Evolutionary conservation across 2,797 vertebrate species (phyloP), one percentile per base, ranked within the genome.

Genomic region (Gambelia wislizenii): DNA sequence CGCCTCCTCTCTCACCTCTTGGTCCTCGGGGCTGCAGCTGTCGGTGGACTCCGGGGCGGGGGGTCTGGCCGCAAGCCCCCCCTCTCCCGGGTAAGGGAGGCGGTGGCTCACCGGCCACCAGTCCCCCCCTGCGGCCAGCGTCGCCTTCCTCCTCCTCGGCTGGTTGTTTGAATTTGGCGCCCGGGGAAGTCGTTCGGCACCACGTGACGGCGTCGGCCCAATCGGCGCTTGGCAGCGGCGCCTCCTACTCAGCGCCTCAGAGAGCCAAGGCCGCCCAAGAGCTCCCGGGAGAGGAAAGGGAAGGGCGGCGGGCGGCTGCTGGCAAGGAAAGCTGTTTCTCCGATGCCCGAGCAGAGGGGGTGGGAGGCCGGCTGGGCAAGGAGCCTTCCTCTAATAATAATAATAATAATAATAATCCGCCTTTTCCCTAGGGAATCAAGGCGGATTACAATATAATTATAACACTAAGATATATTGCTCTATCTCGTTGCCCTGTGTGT

Each of bases 151-250:
- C 61, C 91, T 92, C 89, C 93, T n/a, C n/a, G n/a, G n/a, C n/a
- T 93, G 93, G 88, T 20, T 22, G 97, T 99, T 99, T 99, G 98
- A 99, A 99, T 99, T 99, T 99, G 98, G 99, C 98, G 97, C 97
- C 92, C 90, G 95, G 90, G 72, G 4, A 90, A 80, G 44, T 90
- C 85, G 67, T 90, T 91, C 49, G 52, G 74, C 30, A 1, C 97
- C 97, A 98, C 97, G 95, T 98, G 98, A 85, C 30, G 4, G 0
- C 6, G 3, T 2, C 42, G 0, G n/a, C 0, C 97, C 97, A 97
- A 96, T 97, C 67, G 83, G 88, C 85, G 70, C 22, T 52, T 27
- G 81, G 39, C 16, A 22, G 39, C 59, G 84, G 86, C 83, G 90
- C 81, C 6, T 81, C 14, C 1, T 12, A 42, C 30, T 44, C 42